Evolutionary conservation across 2,888 invertebrate genomes (phyloP), one percentile per base, ranked within the genome.

Genomic region (Osedax frankpressi): DNA sequence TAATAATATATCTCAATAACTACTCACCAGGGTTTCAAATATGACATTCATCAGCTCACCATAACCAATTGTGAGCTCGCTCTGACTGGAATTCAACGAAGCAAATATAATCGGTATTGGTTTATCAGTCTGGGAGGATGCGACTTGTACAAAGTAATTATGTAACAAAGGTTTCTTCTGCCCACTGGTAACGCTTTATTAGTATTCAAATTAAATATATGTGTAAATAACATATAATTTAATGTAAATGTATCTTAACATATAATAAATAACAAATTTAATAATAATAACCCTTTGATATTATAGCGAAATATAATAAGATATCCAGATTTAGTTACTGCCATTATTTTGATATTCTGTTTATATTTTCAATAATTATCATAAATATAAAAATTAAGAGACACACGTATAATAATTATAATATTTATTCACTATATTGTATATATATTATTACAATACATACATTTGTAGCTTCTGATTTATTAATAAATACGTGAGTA

Each of bases 401-500:
- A n/a, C n/a, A n/a, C n/a, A n/a, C n/a, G n/a, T n/a, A n/a, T n/a
- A n/a, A n/a, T n/a, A n/a, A n/a, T n/a, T n/a, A n/a, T n/a, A n/a
- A n/a, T n/a, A n/a, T n/a, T n/a, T n/a, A n/a, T n/a, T n/a, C n/a
- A n/a, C n/a, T n/a, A n/a, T n/a, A n/a, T n/a, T n/a, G n/a, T n/a
- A n/a, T n/a, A n/a, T n/a, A n/a, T n/a, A n/a, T n/a, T n/a, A n/a
- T n/a, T n/a, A n/a, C n/a, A n/a, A n/a, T n/a, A n/a, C n/a, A n/a
- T n/a, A n/a, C n/a, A n/a, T n/a, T n/a, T n/a, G n/a, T n/a, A n/a
- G n/a, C n/a, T n/a, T n/a, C n/a, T 44, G 44, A 11, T 44, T 44
- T 44, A n/a, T 30, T 29, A 28, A 82, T 74, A 30, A 79, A 76
- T 70, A 82, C 72, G 25, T 78, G 76, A 2, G 80, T 76, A 19